Conservation (phyloP, 2,888 invertebrate genomes). For the Thera obeliscata region DNA sequence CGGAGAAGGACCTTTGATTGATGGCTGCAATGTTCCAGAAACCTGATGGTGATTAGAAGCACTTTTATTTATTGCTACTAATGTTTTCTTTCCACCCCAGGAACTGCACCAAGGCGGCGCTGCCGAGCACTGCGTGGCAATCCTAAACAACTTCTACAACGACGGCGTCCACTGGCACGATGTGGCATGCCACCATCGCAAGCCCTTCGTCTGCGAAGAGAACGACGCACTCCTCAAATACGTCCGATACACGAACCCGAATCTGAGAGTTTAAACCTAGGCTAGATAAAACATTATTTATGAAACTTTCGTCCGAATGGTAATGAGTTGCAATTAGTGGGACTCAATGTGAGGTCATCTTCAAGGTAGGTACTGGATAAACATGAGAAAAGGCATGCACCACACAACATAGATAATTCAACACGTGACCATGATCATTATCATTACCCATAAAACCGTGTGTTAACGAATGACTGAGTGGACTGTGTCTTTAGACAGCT, state of each 20-base stretch:
- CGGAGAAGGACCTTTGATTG: too few species aligned
- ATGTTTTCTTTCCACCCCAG: slow-evolving; percentile 49
- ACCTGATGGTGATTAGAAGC: too few species aligned
- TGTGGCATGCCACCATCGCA: slow-evolving; percentile 95
- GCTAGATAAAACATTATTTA: slow-evolving; percentile 34
- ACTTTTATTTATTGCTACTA: neutral
- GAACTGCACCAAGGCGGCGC: slow-evolving; percentile 93
- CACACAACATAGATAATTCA: too few species aligned
- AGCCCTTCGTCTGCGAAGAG: slow-evolving; percentile 95
- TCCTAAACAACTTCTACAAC: slow-evolving; percentile 95
- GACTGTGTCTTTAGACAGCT: too few species aligned
- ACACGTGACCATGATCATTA: too few species aligned
- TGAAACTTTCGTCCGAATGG: slow-evolving; percentile 40
- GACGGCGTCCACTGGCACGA: slow-evolving; percentile 96
- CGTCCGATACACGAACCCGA: slow-evolving; percentile 92
- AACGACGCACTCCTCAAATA: slow-evolving; percentile 94
- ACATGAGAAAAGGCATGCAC: neutral
- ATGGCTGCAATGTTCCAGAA: too few species aligned
- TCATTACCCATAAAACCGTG: too few species aligned
- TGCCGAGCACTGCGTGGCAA: slow-evolving; percentile 92
- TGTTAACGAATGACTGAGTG: too few species aligned
- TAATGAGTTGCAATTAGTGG: slow-evolving; percentile 32
- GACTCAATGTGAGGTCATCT: slow-evolving; percentile 3
- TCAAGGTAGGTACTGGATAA: neutral
- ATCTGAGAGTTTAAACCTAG: slow-evolving; percentile 86